These are phyloP conservation scores for Lithobius niger DNA, from an alignment of 1,140 invertebrate genomes.

Conservation along the genomic window DNA sequence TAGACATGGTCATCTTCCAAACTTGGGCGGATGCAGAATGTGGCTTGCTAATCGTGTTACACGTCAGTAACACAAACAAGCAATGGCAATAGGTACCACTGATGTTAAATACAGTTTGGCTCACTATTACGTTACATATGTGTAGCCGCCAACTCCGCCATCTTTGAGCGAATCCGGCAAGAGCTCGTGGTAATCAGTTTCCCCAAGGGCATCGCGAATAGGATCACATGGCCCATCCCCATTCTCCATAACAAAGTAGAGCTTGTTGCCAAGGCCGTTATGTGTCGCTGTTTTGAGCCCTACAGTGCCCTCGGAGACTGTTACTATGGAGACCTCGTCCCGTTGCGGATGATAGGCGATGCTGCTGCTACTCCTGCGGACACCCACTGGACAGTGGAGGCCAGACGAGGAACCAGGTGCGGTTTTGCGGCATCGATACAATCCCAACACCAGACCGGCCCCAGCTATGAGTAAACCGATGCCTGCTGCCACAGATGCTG, in stretches of 20 bases:
- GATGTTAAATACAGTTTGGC: too few species aligned
- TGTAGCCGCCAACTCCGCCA: not conserved
- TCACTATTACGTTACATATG: too few species aligned
- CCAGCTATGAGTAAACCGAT: not conserved
- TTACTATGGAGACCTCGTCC: conserved; percentile 22
- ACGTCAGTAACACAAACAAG: too few species aligned
- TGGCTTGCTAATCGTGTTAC: too few species aligned
- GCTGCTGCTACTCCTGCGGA: conserved; percentile 12
- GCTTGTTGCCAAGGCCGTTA: conserved; percentile 15
- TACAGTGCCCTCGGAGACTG: conserved; percentile 17
- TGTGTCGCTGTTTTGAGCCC: conserved; percentile 13
- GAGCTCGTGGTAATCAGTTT: conserved; percentile 2
- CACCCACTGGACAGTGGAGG: not conserved
- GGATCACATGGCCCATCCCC: too few species aligned
- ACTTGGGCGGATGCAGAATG: too few species aligned
- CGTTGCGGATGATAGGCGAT: conserved; percentile 20
- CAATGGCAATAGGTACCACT: too few species aligned
- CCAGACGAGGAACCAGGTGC: not conserved
- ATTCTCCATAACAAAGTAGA: conserved; percentile 18
- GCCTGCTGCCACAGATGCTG: not conserved
- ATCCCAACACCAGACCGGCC: not conserved
- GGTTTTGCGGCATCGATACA: conserved; percentile 3
- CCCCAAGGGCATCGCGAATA: not conserved
- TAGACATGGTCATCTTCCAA: too few species aligned
- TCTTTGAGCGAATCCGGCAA: not conserved